These are phyloP conservation scores for Amblyornis subalaris DNA, from an alignment of 2,113 vertebrate species.

Conservation along the genomic window DNA sequence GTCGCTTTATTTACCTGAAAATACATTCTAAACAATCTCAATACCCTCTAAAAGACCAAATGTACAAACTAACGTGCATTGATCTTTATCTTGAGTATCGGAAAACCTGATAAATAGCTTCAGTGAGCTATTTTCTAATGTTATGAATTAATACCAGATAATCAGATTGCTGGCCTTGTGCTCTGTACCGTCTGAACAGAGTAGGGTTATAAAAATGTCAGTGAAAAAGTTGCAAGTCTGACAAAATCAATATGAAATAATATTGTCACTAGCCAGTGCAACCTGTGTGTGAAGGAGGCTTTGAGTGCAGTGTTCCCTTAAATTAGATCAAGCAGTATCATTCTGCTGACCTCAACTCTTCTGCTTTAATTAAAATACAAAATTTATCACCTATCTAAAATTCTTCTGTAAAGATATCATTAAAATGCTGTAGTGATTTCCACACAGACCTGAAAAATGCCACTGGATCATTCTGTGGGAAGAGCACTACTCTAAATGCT, in stretches of 20 bases:
- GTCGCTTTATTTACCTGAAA: neutral
- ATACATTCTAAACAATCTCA: neutral
- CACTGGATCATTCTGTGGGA: neutral
- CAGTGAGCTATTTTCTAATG: neutral
- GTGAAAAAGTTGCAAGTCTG: neutral
- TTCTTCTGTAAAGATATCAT: neutral
- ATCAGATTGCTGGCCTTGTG: neutral
- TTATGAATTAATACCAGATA: neutral
- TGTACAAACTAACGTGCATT: neutral
- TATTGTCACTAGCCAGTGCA: neutral
- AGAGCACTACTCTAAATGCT: neutral
- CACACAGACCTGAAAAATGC: neutral
- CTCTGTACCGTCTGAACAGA: neutral
- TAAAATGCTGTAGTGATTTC: neutral
- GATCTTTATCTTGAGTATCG: neutral
- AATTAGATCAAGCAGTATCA: neutral
- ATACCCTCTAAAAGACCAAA: neutral
- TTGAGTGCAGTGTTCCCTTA: neutral
- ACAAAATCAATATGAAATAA: neutral
- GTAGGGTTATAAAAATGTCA: neutral
- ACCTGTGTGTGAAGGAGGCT: neutral
- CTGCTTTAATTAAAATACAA: neutral
- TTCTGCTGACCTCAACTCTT: conserved; percentile 14
- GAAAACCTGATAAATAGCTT: neutral
- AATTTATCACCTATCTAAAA: neutral